phyloP scores from a whole-genome alignment of 2,888 invertebrate species.

The Mimas tiliae region DNA sequence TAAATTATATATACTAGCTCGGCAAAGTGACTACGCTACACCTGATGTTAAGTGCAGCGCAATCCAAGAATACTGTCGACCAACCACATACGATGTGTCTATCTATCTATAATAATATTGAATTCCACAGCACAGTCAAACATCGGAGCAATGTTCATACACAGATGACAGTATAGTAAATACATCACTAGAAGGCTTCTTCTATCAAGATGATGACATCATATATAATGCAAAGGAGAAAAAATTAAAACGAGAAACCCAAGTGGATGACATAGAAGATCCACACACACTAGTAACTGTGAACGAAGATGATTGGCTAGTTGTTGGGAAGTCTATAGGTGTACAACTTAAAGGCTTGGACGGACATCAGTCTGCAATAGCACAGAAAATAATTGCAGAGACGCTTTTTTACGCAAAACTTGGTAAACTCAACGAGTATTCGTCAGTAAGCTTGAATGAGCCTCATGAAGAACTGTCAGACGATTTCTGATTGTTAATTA shows the following conservation, averaged over 20 bases:
- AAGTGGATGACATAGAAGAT: constrained; percentile 1
- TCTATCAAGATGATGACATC: constrained; percentile 1
- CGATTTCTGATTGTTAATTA: constrained; percentile 8
- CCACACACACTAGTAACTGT: background rate
- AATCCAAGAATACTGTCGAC: no score
- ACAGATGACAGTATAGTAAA: constrained; percentile 7
- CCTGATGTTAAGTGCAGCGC: no score
- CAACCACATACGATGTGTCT: no score
- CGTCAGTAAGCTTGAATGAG: constrained; percentile 2
- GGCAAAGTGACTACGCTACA: no score
- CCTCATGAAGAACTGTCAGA: background rate
- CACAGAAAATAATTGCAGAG: constrained; percentile 36
- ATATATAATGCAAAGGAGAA: background rate
- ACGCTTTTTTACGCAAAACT: constrained; percentile 35
- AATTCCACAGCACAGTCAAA: constrained; percentile 11
- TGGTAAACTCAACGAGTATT: constrained; percentile 31
- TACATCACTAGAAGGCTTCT: background rate
- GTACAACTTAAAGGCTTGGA: constrained; percentile 32
- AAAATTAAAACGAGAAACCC: constrained; percentile 3
- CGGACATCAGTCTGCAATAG: constrained; percentile 31
- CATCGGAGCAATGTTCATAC: constrained; percentile 2
- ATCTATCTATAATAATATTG: no score
- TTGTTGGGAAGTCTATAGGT: constrained; percentile 32
- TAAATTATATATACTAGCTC: no score
- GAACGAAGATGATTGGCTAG: constrained; percentile 28